Percentiles rank a stretch among this genome's conserved stretches.
phyloP scores from a whole-genome alignment of 2,888 invertebrate species.

The Clunio marinus region DNA sequence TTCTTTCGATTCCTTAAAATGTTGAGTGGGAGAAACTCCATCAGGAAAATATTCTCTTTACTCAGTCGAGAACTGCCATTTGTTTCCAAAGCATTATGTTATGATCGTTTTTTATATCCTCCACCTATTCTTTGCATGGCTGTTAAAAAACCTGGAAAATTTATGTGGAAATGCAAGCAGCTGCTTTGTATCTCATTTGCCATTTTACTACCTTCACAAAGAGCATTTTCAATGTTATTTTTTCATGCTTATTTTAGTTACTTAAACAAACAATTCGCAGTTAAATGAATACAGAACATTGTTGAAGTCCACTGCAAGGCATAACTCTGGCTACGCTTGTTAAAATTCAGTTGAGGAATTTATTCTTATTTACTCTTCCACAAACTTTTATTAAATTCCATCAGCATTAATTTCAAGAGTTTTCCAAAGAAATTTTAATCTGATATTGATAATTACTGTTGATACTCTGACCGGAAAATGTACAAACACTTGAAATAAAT shows the following conservation, averaged over 20 bases:
- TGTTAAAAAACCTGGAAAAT: conserved; percentile 37
- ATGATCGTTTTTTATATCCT: conserved; percentile 21
- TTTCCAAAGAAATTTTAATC: neutral
- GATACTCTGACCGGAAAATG: neutral
- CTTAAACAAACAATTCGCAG: conserved; percentile 26
- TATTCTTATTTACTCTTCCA: no score
- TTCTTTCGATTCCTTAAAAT: neutral
- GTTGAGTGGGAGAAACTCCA: conserved; percentile 7
- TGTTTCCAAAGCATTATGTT: conserved; percentile 20
- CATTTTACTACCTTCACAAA: conserved; percentile 9
- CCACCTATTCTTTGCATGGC: neutral
- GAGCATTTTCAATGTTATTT: neutral
- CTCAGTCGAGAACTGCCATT: conserved; percentile 16
- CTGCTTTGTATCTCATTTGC: conserved; percentile 24
- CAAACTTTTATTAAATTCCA: neutral
- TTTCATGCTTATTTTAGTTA: neutral
- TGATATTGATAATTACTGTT: no score
- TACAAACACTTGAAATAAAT: neutral
- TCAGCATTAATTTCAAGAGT: neutral
- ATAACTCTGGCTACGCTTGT: no score
- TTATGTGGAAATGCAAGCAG: conserved; percentile 37
- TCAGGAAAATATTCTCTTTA: no score
- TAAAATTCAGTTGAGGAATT: conserved; percentile 6
- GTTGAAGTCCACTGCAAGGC: neutral
- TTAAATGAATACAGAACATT: conserved; percentile 12